These are phyloP conservation scores for Ctena decussata DNA, from an alignment of 2,888 invertebrate species.

Conservation along the genomic window DNA sequence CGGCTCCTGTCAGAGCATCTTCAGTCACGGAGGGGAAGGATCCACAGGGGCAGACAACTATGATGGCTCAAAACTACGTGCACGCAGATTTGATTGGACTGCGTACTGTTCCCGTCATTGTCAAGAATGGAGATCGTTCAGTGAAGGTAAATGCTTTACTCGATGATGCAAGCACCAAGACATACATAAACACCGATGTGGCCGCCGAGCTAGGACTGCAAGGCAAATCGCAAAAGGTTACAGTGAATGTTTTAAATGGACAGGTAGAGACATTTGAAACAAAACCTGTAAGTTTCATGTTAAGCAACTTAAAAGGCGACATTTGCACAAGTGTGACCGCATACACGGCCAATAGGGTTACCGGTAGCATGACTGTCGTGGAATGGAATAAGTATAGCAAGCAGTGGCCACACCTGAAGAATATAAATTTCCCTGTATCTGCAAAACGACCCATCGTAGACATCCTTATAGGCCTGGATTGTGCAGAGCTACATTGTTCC, in stretches of 20 bases:
- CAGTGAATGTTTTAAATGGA: constrained; percentile 26
- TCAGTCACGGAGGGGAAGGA: constrained; percentile 5
- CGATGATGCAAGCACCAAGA: constrained; percentile 21
- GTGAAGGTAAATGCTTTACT: constrained; percentile 24
- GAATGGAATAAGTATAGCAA: background rate
- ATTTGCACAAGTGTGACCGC: background rate
- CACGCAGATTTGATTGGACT: background rate
- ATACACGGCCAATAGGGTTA: constrained; percentile 17
- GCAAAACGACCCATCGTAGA: background rate
- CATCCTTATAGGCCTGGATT: constrained; percentile 19
- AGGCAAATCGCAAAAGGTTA: background rate
- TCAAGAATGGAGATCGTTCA: background rate
- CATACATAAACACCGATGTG: constrained; percentile 25
- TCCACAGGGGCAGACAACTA: background rate
- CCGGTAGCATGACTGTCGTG: background rate
- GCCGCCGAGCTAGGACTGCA: constrained; percentile 7
- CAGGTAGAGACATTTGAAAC: background rate
- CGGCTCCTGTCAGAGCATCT: background rate
- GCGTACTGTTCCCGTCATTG: constrained; percentile 25
- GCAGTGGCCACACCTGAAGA: constrained; percentile 20
- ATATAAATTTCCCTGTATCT: constrained; percentile 22
- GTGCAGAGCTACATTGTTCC: constrained; percentile 3
- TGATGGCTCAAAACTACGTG: background rate
- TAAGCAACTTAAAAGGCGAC: background rate
- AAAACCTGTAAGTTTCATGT: background rate